Conservation (phyloP, 2,113 vertebrate species). For the Otolemur garnettii region DNA sequence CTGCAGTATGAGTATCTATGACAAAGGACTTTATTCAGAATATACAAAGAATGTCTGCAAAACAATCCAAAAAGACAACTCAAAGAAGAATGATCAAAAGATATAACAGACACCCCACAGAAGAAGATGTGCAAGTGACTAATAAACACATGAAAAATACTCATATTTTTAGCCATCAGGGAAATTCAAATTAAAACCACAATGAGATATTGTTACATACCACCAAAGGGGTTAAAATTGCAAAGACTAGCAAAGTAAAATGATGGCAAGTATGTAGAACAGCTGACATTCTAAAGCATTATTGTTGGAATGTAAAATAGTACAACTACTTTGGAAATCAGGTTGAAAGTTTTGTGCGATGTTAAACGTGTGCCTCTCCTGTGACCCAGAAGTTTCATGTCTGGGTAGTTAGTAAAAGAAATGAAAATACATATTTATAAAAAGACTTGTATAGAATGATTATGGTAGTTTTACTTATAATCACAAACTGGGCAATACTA, state of each 20-base stretch:
- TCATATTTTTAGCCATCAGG: neutral
- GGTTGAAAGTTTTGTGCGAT: neutral
- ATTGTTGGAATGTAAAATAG: neutral
- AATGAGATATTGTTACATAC: neutral
- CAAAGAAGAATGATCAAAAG: neutral
- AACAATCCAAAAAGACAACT: neutral
- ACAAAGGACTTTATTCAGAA: neutral
- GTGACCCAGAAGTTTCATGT: neutral
- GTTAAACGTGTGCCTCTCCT: neutral
- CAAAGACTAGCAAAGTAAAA: neutral
- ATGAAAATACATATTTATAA: neutral
- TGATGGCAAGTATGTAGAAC: neutral
- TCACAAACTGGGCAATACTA: too few relatives aligned
- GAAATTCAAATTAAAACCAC: neutral
- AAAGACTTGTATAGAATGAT: neutral
- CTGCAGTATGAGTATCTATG: neutral
- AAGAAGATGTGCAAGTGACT: neutral
- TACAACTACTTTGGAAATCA: neutral
- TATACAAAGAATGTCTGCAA: neutral
- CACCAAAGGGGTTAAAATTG: neutral
- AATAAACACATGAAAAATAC: neutral
- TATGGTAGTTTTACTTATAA: neutral
- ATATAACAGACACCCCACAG: neutral
- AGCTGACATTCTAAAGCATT: neutral
- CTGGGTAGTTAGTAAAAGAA: neutral